These are phyloP conservation scores for Centropus unirufus DNA, from an alignment of 2,113 vertebrate genomes.

Conservation along the genomic window DNA sequence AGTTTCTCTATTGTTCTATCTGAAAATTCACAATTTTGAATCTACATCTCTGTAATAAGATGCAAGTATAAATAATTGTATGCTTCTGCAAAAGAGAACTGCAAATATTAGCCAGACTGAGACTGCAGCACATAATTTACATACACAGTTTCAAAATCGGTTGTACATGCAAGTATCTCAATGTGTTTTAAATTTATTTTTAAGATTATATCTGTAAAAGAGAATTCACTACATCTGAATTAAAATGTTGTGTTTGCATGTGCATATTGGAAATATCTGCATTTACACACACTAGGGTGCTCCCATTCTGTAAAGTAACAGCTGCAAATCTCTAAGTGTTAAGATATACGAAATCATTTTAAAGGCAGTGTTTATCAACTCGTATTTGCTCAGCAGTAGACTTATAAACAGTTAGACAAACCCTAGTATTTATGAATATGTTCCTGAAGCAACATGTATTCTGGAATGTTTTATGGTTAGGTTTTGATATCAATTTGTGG, in stretches of 20 bases:
- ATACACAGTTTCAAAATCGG: background rate
- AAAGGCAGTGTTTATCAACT: background rate
- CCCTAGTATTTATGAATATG: background rate
- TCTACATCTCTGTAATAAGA: background rate
- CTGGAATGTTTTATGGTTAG: background rate
- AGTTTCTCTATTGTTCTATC: background rate
- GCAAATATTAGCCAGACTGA: background rate
- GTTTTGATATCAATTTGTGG: background rate
- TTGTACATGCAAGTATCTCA: background rate
- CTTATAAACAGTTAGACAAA: background rate
- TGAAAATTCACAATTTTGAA: background rate
- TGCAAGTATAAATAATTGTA: background rate
- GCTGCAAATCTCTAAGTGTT: background rate
- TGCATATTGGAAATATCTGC: background rate
- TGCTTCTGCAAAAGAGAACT: background rate
- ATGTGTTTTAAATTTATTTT: background rate
- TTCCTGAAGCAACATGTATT: background rate
- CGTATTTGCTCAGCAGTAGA: background rate
- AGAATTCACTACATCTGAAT: background rate
- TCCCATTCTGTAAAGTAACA: background rate
- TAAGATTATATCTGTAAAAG: background rate
- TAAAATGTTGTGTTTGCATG: background rate
- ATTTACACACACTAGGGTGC: background rate
- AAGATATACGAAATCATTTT: background rate
- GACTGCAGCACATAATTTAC: background rate